Conservation (phyloP, 1,140 invertebrate genomes). For the Cotesia vestalis region DNA sequence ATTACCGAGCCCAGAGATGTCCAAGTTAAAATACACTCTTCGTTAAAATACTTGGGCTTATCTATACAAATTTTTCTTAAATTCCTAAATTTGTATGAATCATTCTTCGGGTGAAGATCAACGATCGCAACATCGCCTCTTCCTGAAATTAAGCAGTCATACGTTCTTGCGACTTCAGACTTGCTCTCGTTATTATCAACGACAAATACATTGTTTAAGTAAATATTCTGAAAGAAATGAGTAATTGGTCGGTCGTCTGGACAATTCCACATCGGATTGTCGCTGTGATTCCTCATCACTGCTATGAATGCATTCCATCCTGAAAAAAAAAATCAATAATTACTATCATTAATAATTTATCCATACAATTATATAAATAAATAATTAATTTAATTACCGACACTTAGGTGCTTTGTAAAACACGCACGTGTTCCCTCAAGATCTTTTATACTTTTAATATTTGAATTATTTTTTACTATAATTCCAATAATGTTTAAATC, state of each 20-base stretch:
- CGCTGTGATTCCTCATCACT: slow-evolving; percentile 58
- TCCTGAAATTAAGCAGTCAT: slow-evolving; percentile 82
- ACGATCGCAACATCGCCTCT: slow-evolving; percentile 88
- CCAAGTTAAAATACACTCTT: slow-evolving; percentile 76
- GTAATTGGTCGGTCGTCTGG: slow-evolving; percentile 62
- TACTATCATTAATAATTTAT: not conserved
- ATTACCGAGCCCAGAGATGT: slow-evolving; percentile 68
- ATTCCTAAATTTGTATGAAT: not conserved
- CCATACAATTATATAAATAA: not conserved
- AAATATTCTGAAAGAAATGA: slow-evolving; percentile 69
- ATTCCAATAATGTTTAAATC: slow-evolving; percentile 75
- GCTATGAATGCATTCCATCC: slow-evolving; percentile 70
- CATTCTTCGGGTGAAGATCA: slow-evolving; percentile 60
- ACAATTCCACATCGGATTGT: slow-evolving; percentile 50
- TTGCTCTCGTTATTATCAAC: slow-evolving; percentile 31
- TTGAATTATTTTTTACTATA: slow-evolving; percentile 72
- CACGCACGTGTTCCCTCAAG: slow-evolving; percentile 75
- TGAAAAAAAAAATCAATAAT: slow-evolving; percentile 37
- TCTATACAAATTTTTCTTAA: slow-evolving; percentile 64
- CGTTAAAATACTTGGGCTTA: slow-evolving; percentile 52
- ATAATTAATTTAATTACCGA: slow-evolving; percentile 57
- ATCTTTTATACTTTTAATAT: slow-evolving; percentile 69
- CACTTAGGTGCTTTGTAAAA: slow-evolving; percentile 73
- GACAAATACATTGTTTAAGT: slow-evolving; percentile 31
- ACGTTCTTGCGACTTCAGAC: slow-evolving; percentile 69